Evolutionary conservation across 2,888 invertebrate species (phyloP), one percentile per base, ranked within the genome.

Genomic region (Serrognathus titanus): DNA sequence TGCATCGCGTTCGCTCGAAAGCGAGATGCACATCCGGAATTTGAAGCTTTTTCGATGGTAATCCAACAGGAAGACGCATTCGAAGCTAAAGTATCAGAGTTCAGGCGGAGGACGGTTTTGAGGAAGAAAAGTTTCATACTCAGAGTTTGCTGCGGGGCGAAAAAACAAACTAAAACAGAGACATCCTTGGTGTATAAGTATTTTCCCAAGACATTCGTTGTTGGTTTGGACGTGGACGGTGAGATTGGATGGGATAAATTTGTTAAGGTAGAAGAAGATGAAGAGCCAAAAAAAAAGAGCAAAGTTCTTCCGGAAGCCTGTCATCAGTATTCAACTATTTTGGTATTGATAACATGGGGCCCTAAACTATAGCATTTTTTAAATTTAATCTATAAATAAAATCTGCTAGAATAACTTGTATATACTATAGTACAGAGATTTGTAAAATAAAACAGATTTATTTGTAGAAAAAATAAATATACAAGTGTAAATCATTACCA

Each of bases 401-500:
- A 16, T 16, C 3, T 16, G 16, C 16, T 16, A 16, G n/a, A 16
- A 16, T 16, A 16, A 16, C 16, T 16, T n/a, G n/a, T n/a, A n/a
- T n/a, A n/a, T n/a, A n/a, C n/a, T n/a, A n/a, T n/a, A n/a, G n/a
- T n/a, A n/a, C n/a, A n/a, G n/a, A n/a, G 16, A 16, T 16, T 16
- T 31, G 24, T 31, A 31, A 31, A 31, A 31, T 31, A 31, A 31
- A 31, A 31, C 24, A 4, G 16, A 16, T 31, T 31, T 31, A 31
- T 31, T 31, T 7, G 24, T 31, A 31, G 6, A 31, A 31, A 31
- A 31, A 31, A 31, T 31, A 31, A 31, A 31, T 31, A 6, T 31
- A 31, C 24, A 31, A 31, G 24, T 31, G 4, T 7, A 31, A 31
- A 6, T 31, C 4, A 6, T 31, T 31, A 31, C 88, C 89, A 90